Evolutionary conservation across 2,113 vertebrate genomes (phyloP), one percentile per base, ranked within the genome.

Genomic region (Gorsachius goisagi): DNA sequence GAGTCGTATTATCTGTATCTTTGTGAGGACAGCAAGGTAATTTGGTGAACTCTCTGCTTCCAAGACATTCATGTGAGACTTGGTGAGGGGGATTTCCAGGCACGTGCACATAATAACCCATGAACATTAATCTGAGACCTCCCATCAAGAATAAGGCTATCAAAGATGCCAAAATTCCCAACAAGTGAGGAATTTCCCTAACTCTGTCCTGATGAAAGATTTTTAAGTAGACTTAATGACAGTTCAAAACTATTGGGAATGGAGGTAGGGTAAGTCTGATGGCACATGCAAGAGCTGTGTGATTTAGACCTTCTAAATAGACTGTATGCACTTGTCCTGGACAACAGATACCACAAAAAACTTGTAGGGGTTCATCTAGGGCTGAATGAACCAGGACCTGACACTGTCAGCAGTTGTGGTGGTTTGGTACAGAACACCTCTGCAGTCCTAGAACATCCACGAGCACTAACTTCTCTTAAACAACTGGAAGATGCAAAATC

Each of bases 151-250:
- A 44, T 75, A 68, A 90, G 82, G 74, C 71, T 88, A 85, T 52
- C 20, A 50, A 55, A 90, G 86, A 85, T 90, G 75, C 56, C 49
- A 23, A 92, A 91, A 88, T 82, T 71, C 56, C 56, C 67, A 68
- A 45, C 37, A 88, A 90, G 28, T 45, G 75, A 90, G 91, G 83
- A 88, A 85, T 90, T 96, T 92, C 71, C 95, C 83, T 79, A 41
- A 68, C 68, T 71, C 69, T 45, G 53, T 88, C 63, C 49, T 71
- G 50, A 66, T 84, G 47, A 88, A 83, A 89, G 59, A 69, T 84
- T 84, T 80, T 41, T 62, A 33, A 89, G 39, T 83, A 66, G 89
- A 96, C 89, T 74, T 74, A 80, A 66, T 59, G 55, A 69, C 59
- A 66, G 45, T 82, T 89, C 55, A n/a, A 56, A 82, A 75, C 58